Percentiles rank a stretch among this genome's conserved stretches.
Conservation (phyloP, 2,888 invertebrate genomes). For the Galeopsomyia nigrocyanea region DNA sequence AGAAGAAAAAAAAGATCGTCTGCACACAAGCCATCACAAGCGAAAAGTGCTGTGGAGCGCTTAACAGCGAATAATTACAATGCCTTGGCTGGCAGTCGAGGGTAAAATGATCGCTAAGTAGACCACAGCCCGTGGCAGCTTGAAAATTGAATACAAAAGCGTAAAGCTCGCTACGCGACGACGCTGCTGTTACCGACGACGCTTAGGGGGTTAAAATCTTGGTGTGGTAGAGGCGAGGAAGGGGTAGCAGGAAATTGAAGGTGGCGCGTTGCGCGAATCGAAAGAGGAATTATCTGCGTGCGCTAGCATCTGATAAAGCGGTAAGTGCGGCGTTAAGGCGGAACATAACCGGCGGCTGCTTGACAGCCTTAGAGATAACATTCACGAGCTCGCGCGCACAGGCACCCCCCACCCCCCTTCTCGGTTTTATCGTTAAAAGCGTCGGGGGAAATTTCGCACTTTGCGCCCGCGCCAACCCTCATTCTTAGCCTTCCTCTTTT, state of each 20-base stretch:
- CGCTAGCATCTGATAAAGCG: slow-evolving; percentile 55
- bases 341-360: slow-evolving; percentile 54
- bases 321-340: slow-evolving; percentile 56
- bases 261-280: slow-evolving; percentile 26
- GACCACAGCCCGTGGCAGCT: too few species aligned
- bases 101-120: too few species aligned
- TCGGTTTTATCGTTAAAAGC: slow-evolving; percentile 58
- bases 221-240: not conserved
- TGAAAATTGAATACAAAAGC: too few species aligned
- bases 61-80: too few species aligned
- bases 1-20: too few species aligned
- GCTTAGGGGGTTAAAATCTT: not conserved
- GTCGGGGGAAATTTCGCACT: slow-evolving; percentile 57
- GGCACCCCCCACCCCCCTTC: not conserved
- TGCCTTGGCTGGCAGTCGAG: too few species aligned
- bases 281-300: slow-evolving; percentile 43
- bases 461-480: slow-evolving; percentile 41
- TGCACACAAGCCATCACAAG: too few species aligned
- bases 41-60: too few species aligned
- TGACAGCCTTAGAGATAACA: slow-evolving; percentile 56
- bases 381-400: slow-evolving; percentile 47
- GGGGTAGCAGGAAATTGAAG: not conserved
- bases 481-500: slow-evolving; percentile 23
- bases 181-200: not conserved
- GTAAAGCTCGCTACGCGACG: too few species aligned